Evolutionary conservation across 1,140 invertebrate species (phyloP).

Genomic region (Cheumatopsyche charites): DNA sequence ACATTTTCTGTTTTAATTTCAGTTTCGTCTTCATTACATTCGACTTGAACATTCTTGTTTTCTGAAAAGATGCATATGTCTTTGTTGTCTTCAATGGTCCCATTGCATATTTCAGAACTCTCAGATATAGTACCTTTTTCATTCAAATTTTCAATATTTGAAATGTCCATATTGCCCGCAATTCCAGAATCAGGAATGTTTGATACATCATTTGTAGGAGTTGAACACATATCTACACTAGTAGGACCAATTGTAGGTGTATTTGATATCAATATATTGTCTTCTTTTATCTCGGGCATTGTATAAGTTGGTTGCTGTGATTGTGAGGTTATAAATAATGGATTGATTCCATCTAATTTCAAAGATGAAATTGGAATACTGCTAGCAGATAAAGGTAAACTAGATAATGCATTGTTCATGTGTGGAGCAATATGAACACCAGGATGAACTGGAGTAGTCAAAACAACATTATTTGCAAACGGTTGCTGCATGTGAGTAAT

Average conservation of each 20-base stretch:
- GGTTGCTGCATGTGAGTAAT: conserved; percentile 41
- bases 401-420: conserved; percentile 37
- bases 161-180: neutral
- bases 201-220: neutral
- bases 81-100: conserved; percentile 3
- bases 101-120: neutral
- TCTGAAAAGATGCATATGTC: neutral
- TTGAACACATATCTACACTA: neutral
- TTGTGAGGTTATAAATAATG: conserved; percentile 39
- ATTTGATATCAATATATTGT: conserved; percentile 13
- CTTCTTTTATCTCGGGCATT: neutral
- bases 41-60: neutral
- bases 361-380: conserved; percentile 43
- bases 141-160: neutral
- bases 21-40: neutral
- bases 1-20: conserved; percentile 30
- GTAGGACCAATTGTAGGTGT: neutral
- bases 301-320: conserved; percentile 25
- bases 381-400: conserved; percentile 33
- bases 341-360: conserved; percentile 39
- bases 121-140: neutral
- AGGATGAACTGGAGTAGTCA: conserved; percentile 40
- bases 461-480: conserved; percentile 40
- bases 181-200: conserved; percentile 4
- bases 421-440: conserved; percentile 40